These are phyloP conservation scores for Lophura swinhoii DNA, from an alignment of 2,797 vertebrate genomes.

Conservation along the genomic window DNA sequence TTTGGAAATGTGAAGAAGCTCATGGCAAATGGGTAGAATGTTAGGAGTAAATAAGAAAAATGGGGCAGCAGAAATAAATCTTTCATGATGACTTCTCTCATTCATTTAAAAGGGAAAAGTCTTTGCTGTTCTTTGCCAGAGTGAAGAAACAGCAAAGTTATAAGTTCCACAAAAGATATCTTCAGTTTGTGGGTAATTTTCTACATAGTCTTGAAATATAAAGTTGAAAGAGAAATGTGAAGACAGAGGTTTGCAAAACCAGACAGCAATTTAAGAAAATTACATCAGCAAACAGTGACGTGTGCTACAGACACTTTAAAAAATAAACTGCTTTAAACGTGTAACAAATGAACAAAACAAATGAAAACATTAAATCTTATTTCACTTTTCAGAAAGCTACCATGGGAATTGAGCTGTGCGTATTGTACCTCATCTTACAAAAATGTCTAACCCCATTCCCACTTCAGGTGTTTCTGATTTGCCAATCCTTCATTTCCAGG, in stretches of 20 bases:
- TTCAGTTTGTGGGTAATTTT: constrained; percentile 40
- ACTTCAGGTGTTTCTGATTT: neutral
- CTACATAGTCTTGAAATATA: neutral
- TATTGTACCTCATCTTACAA: neutral
- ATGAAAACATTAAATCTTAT: neutral
- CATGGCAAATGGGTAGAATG: constrained; percentile 64
- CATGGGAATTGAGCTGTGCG: neutral
- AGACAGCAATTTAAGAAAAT: constrained; percentile 8
- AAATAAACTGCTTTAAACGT: constrained; percentile 24
- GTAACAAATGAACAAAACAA: neutral
- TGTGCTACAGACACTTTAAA: neutral
- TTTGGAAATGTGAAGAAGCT: constrained; percentile 73
- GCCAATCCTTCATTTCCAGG: neutral
- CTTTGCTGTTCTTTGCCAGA: constrained; percentile 23
- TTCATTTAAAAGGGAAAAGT: constrained; percentile 43
- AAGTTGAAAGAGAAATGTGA: constrained; percentile 33
- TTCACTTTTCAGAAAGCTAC: neutral
- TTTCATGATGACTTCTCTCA: constrained; percentile 41
- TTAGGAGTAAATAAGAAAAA: constrained; percentile 75
- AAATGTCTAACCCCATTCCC: neutral
- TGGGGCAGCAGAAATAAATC: constrained; percentile 66
- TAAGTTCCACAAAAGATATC: constrained; percentile 31
- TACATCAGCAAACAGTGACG: neutral
- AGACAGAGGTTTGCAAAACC: neutral
- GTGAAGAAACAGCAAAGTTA: constrained; percentile 24